Percentiles rank a stretch among this genome's conserved stretches.
These are phyloP conservation scores for Rhynchotus rufescens DNA, from an alignment of 2,797 vertebrate species.

Conservation along the genomic window DNA sequence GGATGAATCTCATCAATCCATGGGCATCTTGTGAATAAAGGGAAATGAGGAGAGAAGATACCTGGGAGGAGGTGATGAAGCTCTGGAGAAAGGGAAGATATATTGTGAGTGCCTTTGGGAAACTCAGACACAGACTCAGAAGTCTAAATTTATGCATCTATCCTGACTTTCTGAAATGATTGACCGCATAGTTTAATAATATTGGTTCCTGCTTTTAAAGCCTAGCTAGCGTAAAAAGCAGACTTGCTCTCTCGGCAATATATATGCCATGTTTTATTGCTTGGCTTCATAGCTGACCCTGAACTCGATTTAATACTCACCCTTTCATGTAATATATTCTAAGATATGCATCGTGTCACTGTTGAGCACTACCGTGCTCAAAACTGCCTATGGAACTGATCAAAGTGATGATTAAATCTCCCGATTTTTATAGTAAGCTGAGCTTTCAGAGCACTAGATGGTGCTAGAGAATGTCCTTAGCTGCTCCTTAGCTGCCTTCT, in stretches of 20 bases:
- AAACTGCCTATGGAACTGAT: constrained; percentile 4
- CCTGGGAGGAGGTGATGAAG: not conserved
- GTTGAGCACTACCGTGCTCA: not conserved
- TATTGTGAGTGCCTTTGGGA: not conserved
- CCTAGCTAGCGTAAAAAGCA: not conserved
- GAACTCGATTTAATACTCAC: constrained; percentile 37
- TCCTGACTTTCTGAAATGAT: constrained; percentile 17
- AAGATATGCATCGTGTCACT: not conserved
- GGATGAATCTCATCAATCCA: not conserved
- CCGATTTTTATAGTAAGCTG: not conserved
- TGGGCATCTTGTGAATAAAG: not conserved
- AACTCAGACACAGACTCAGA: not conserved
- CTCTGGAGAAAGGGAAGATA: not conserved
- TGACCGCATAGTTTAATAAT: rapidly evolving
- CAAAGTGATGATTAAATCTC: not conserved
- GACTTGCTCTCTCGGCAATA: constrained; percentile 27
- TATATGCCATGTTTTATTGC: constrained; percentile 29
- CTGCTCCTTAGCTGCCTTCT: not conserved
- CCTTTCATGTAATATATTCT: constrained; percentile 22
- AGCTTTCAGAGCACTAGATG: constrained; percentile 62
- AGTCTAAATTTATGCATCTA: not conserved
- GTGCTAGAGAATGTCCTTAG: constrained; percentile 67
- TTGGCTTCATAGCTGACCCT: not conserved
- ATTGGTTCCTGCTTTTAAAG: constrained; percentile 5
- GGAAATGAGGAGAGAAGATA: not conserved